Evolutionary conservation across 2,113 vertebrate species (phyloP), one percentile per base, ranked within the genome.

Genomic region (Hyperopisus bebe): DNA sequence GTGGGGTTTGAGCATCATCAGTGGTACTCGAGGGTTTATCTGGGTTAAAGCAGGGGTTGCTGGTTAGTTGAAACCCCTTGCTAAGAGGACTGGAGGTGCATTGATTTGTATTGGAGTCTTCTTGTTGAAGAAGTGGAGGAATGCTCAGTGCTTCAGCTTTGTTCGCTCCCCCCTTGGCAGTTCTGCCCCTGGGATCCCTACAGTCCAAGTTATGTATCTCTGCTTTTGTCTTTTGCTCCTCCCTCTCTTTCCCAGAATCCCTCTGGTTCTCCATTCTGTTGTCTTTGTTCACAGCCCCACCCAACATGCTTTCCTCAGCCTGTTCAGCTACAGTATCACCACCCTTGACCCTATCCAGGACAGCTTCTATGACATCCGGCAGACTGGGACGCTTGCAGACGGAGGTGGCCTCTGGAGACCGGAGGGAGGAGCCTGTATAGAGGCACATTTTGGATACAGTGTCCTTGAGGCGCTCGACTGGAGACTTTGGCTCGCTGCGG

Each of bases 381-480:
- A 96, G 90, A 88, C 95, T 94, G 39, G 94, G 92, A 74, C 53
- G 92, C 89, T 92, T 94, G 1, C 84, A 92, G 88, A 92, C 90
- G 15, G 95, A 95, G 42, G 91, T 82, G 89, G 92, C 94, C 19
- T 91, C 93, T 0, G 88, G 91, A 3, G 93, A 92, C 0, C 89
- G 27, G 21, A 92, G 89, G 51, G 92, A 92, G 0, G 95, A 92
- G 8, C 96, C 92, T 0, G 96, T 95, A 90, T 97, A 97, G 21
- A 98, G 95, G 91, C 97, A 97, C 97, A 99, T 97, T 92, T 96
- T 97, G 88, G 97, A 96, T 85, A 98, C 95, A 0, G 96, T 97
- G 93, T 96, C 97, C 93, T 95, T 96, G 82, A 99, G 96, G 1
- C 97, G 95, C n/a, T 97, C 94, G 35, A 95, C 95, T 0, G 97